Evolutionary conservation across 35 echinoderm and acorn worm species (phyloP).

Genomic region (Strongylocentrotus purpuratus): DNA sequence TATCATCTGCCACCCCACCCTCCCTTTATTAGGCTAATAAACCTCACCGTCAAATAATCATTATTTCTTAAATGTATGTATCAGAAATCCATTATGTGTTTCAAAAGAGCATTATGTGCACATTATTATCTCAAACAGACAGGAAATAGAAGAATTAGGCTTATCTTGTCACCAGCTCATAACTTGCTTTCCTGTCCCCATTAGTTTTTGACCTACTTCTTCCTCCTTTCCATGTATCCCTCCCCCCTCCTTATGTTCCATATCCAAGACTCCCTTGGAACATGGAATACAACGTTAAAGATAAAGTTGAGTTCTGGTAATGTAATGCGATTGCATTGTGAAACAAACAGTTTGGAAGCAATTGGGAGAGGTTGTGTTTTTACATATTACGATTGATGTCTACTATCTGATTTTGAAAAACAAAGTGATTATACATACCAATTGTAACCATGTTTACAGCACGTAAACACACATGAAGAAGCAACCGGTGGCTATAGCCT

Average conservation of each 20-base stretch:
- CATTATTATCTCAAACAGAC: not conserved
- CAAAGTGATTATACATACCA: no score
- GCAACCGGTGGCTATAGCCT: no score
- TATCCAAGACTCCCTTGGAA: not conserved
- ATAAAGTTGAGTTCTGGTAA: not conserved
- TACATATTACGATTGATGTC: no score
- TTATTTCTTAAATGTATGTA: not conserved
- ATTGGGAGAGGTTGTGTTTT: no score
- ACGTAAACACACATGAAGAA: no score
- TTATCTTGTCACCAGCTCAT: slow-evolving; percentile 1
- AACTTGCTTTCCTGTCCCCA: not conserved
- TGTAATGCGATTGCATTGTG: no score
- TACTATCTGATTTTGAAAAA: not conserved
- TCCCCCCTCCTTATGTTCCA: not conserved
- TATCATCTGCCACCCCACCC: not conserved
- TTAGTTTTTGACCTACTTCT: not conserved
- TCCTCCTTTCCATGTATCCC: not conserved
- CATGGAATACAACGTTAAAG: no score
- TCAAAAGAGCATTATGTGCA: not conserved
- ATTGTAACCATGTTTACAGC: no score
- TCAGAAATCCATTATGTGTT: not conserved
- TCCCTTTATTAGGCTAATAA: not conserved
- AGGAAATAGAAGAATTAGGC: slow-evolving; percentile 2
- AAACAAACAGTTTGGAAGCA: no score
- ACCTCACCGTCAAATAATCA: not conserved